Evolutionary conservation across 2,888 invertebrate species (phyloP).

Genomic region (Xestia xanthographa): DNA sequence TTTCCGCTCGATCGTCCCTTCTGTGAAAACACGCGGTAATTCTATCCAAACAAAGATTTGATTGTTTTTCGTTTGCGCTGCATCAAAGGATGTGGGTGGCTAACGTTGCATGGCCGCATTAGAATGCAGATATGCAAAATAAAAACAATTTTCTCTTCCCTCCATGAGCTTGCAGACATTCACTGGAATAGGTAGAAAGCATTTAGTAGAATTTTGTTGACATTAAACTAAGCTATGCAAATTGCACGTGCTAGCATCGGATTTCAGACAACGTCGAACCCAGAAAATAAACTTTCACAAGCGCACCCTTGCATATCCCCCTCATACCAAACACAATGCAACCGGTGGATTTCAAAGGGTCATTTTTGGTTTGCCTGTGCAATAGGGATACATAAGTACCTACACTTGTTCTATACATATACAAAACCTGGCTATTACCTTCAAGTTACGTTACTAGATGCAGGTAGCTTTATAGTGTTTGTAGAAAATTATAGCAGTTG

Average conservation of each 20-base stretch:
- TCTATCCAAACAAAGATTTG: slow-evolving; percentile 44
- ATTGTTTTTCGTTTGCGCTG: slow-evolving; percentile 44
- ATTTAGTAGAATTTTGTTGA: not conserved
- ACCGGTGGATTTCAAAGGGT: not conserved
- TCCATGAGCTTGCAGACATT: not conserved
- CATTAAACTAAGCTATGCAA: not conserved
- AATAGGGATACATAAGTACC: too few species aligned
- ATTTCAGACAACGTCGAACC: too few species aligned
- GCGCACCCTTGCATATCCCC: not conserved
- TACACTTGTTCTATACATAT: not conserved
- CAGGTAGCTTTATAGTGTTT: slow-evolving; percentile 3
- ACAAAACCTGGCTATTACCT: not conserved
- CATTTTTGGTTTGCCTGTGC: not conserved
- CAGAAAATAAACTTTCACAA: too few species aligned
- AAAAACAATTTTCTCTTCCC: slow-evolving; percentile 8
- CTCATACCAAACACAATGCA: not conserved
- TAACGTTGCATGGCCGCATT: not conserved
- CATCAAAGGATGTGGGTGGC: slow-evolving; percentile 3
- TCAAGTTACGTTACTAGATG: not conserved
- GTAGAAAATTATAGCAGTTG: not conserved
- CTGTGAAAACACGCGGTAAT: slow-evolving; percentile 44
- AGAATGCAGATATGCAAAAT: slow-evolving; percentile 26
- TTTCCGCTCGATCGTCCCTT: slow-evolving; percentile 45
- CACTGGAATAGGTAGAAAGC: not conserved
- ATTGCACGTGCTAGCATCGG: not conserved